Evolutionary conservation across 92 coral and sea anemone genomes (phyloP).

Genomic region (Meandrina meandrites): DNA sequence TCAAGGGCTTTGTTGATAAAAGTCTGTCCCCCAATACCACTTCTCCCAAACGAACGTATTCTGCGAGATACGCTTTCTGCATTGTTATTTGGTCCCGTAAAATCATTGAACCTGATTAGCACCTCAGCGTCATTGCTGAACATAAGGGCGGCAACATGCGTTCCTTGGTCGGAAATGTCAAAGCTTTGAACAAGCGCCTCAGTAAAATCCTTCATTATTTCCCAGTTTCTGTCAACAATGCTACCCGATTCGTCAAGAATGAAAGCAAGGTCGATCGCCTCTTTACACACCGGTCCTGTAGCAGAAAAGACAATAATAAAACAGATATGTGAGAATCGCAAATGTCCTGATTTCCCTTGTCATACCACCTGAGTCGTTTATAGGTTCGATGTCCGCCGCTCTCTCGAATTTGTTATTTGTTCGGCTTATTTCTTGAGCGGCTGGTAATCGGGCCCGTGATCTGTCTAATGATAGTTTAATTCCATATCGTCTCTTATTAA

Average conservation of each 20-base stretch:
- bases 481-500: too few relatives aligned
- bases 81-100: neutral
- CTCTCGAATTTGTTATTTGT: too few relatives aligned
- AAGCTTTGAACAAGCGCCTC: neutral
- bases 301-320: neutral
- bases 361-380: too few relatives aligned
- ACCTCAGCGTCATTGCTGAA: conserved; percentile 26
- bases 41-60: neutral
- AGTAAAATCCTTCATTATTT: conserved; percentile 3
- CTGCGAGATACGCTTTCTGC: neutral
- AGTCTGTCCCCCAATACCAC: neutral
- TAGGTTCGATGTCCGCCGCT: too few relatives aligned
- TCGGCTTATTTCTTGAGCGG: too few relatives aligned
- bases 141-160: conserved; percentile 26
- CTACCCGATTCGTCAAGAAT: neutral
- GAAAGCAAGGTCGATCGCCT: neutral
- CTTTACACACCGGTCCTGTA: neutral
- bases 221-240: conserved; percentile 3
- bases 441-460: too few relatives aligned
- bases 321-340: neutral
- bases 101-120: neutral
- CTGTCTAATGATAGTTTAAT: too few relatives aligned
- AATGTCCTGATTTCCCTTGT: too few relatives aligned
- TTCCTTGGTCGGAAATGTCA: conserved; percentile 2
- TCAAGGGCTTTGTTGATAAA: neutral